phyloP scores from a whole-genome alignment of 1,140 invertebrate genomes.

The Sitophilus oryzae region DNA sequence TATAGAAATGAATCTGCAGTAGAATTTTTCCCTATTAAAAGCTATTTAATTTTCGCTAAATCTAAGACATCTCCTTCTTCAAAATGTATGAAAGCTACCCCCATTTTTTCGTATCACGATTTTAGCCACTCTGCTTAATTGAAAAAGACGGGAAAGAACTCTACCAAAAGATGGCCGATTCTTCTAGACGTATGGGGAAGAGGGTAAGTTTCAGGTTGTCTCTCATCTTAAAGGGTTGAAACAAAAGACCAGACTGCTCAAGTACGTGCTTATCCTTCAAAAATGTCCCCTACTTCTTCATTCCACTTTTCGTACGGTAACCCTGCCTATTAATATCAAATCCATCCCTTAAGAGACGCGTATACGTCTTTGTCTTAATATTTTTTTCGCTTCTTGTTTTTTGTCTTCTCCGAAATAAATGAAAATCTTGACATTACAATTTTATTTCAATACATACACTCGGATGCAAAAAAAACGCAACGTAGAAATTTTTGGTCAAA shows the following conservation, averaged over 20 bases:
- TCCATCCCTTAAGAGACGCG: too few species aligned
- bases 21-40: too few species aligned
- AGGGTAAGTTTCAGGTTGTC: constrained; percentile 29
- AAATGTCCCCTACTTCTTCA: constrained; percentile 16
- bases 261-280: constrained; percentile 28
- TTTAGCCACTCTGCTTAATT: constrained; percentile 24
- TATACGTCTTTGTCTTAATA: too few species aligned
- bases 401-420: constrained; percentile 9
- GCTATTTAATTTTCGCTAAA: too few species aligned
- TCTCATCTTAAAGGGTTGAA: constrained; percentile 35
- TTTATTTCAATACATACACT: too few species aligned
- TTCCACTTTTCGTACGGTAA: constrained; percentile 4
- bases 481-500: too few species aligned
- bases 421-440: too few species aligned
- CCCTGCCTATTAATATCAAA: constrained; percentile 36
- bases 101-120: too few species aligned
- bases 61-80: too few species aligned
- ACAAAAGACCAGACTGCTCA: constrained; percentile 36
- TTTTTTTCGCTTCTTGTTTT: constrained; percentile 13
- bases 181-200: constrained; percentile 10
- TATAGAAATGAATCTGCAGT: too few species aligned
- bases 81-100: too few species aligned
- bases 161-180: constrained; percentile 9
- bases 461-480: too few species aligned
- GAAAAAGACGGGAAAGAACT: constrained; percentile 12